Conservation (phyloP, 92 coral and sea anemone species). For the Palythoa caribaeorum region DNA sequence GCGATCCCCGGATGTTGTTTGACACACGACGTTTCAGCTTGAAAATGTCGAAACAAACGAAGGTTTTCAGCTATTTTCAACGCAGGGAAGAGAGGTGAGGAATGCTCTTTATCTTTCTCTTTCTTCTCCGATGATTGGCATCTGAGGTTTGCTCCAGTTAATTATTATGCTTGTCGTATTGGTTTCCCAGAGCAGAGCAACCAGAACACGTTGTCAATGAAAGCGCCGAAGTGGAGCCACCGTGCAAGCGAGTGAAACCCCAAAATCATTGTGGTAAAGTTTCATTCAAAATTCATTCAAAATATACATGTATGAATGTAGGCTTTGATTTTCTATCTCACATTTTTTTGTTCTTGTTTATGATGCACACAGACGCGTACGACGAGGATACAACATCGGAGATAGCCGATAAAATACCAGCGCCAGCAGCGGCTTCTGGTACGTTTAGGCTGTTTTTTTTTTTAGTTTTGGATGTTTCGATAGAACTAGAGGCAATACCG, state of each 20-base stretch:
- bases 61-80: conserved; percentile 16
- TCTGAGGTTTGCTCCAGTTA: no score
- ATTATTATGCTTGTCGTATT: conserved; percentile 40
- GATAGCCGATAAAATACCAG: no score
- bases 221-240: conserved; percentile 42
- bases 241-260: conserved; percentile 44
- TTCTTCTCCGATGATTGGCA: no score
- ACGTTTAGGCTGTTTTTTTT: no score
- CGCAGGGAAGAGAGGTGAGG: conserved; percentile 15
- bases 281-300: conserved; percentile 57
- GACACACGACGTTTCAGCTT: conserved; percentile 8
- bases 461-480: no score
- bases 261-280: conserved; percentile 45
- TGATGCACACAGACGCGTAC: no score
- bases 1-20: conserved; percentile 18
- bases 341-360: no score
- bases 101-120: neutral
- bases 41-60: conserved; percentile 23
- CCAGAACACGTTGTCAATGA: conserved; percentile 55
- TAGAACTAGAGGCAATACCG: no score
- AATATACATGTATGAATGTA: conserved; percentile 25
- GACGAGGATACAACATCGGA: no score
- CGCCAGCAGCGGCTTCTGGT: no score
- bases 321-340: no score
- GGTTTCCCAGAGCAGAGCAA: conserved; percentile 48